Evolutionary conservation across 2,797 vertebrate genomes (phyloP), one percentile per base, ranked within the genome.

Genomic region (Caiman crocodilus): DNA sequence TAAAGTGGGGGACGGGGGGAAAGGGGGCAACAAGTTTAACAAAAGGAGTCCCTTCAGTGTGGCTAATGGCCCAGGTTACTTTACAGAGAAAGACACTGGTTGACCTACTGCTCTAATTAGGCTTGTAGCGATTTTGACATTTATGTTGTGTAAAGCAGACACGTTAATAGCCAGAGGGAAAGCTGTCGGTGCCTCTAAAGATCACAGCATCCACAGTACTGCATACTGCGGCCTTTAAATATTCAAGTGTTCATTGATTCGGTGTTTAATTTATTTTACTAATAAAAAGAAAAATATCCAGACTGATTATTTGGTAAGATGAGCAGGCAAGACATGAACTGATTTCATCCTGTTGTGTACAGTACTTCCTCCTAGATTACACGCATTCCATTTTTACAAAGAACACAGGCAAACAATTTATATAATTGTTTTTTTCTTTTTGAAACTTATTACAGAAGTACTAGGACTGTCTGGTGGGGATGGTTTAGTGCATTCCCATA

Each of bases 91-190:
- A 96, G 93, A 83, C 2, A 14, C 82, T 94, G 93, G 95, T 92
- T 98, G 97, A 97, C 96, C 97, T 96, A 97, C 93, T 97, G 94
- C 95, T 97, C 96, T 97, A 96, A 97, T 98, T 97, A 97, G 95
- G 93, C 82, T 84, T 77, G 92, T 69, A 95, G 93, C 71, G 94
- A 97, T 95, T 94, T 82, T 97, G 96, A 97, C 95, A 97, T 98
- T 96, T 95, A 73, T 84, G 93, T 89, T 92, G 95, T 35, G 73
- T 83, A 92, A 96, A 97, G 93, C 89, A 97, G 97, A 95, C 94
- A 97, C 67, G 94, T 80, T 96, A 96, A 97, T 85, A 93, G 97
- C 97, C 95, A 90, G 95, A 97, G 96, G 97, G 95, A 92, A 95
- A 94, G 85, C 94, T 97, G 96, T 97, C 96, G 97, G 90, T 91